phyloP scores from a whole-genome alignment of 2,113 vertebrate genomes.

The Embiotoca jacksoni region DNA sequence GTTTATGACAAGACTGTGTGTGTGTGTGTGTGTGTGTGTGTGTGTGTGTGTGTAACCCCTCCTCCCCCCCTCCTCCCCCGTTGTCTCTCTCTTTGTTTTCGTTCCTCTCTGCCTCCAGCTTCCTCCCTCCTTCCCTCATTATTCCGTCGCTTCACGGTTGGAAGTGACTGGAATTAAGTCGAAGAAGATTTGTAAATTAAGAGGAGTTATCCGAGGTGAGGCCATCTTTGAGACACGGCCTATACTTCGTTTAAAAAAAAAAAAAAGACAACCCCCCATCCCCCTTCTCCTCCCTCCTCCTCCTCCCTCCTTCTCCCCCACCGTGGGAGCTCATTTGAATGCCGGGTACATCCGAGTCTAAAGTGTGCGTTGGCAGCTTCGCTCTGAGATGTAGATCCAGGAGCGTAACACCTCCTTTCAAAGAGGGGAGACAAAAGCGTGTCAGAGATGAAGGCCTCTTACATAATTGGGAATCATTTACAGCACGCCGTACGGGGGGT shows the following conservation, averaged over 20 bases:
- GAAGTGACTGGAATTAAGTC: slow-evolving; percentile 29
- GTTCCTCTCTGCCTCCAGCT: slow-evolving; percentile 3
- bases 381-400: slow-evolving; percentile 20
- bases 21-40: background rate
- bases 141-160: background rate
- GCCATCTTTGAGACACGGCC: background rate
- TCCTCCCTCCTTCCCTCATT: background rate
- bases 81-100: background rate
- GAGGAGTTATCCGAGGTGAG: slow-evolving; percentile 27
- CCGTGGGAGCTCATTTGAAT: slow-evolving; percentile 21
- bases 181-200: slow-evolving; percentile 53
- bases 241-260: background rate
- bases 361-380: slow-evolving; percentile 12
- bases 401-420: slow-evolving; percentile 13
- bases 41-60: background rate
- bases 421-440: slow-evolving; percentile 27
- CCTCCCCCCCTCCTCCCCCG: background rate
- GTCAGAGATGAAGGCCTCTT: slow-evolving; percentile 18
- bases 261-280: background rate
- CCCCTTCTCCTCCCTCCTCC: background rate
- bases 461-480: slow-evolving; percentile 7
- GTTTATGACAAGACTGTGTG: background rate
- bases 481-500: background rate
- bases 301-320: background rate
- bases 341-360: background rate